These are phyloP conservation scores for Fragum sueziense DNA, from an alignment of 2,888 invertebrate genomes.

Conservation along the genomic window DNA sequence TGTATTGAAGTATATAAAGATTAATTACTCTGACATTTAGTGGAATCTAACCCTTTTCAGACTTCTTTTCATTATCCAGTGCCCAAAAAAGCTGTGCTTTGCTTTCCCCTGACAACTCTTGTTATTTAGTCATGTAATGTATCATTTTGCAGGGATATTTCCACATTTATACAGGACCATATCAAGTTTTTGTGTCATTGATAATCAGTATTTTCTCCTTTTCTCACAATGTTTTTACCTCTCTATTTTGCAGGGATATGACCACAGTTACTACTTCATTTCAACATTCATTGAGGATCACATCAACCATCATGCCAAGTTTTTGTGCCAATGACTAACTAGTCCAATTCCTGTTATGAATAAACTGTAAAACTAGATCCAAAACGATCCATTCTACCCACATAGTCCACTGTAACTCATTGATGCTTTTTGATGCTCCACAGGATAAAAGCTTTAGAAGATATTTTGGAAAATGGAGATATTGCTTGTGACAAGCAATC, in stretches of 20 bases:
- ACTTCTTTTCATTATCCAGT: neutral
- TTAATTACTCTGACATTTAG: neutral
- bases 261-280: conserved; percentile 97
- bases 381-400: neutral
- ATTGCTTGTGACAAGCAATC: too few species aligned
- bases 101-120: neutral
- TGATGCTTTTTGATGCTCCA: too few species aligned
- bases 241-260: conserved; percentile 87
- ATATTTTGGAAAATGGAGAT: too few species aligned
- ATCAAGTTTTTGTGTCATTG: too few species aligned
- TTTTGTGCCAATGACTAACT: conserved; percentile 83
- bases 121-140: too few species aligned
- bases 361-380: neutral
- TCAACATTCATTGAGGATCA: conserved; percentile 96
- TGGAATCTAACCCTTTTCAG: neutral
- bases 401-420: neutral
- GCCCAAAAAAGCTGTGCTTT: neutral
- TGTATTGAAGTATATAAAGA: too few species aligned
- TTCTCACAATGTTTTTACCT: neutral
- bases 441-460: too few species aligned
- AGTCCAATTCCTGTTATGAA: neutral
- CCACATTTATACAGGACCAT: too few species aligned
- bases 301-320: conserved; percentile 93
- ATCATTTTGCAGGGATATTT: neutral
- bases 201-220: neutral